Evolutionary conservation across 1,140 invertebrate genomes (phyloP), one percentile per base, ranked within the genome.

Genomic region (Pachyrhynchus sulphureomaculatus): DNA sequence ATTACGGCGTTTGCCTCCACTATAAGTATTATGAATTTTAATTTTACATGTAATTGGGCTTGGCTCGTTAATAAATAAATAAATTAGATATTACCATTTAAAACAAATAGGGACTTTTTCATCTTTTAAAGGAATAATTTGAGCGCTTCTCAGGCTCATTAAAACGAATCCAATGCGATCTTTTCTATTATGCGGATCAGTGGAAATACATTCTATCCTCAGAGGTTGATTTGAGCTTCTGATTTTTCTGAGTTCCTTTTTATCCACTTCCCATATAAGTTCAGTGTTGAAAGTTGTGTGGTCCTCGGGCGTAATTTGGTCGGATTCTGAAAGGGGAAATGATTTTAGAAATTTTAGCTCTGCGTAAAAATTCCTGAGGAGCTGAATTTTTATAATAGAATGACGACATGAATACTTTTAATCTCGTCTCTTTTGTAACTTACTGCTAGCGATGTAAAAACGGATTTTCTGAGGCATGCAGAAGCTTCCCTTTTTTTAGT

Each of bases 191-290:
- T 74, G 69, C 12, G 70, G 67, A 52, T 80, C 78, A 32, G 76
- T 59, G 26, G 71, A 70, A 61, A 76, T 77, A 68, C 80, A 82
- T 70, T 83, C 80, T 15, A 82, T 67, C 68, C 81, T 78, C 54
- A 82, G 65, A 12, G 78, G 77, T 2, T 74, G 71, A 69, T 81
- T 80, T 1, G 73, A 75, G 26, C 76, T 78, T 55, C 80, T 65
- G 69, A 82, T 77, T 74, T 79, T 80, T 64, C 79, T 67, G 9
- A 81, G 39, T 21, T 67, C 66, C 63, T 69, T 75, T 67, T 81
- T 81, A 47, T 80, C 77, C 0, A 73, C 72, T 65, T 82, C 79
- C 81, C 81, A 83, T 23, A 81, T 71, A 20, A 82, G 72, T 64
- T 81, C 78, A 1, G 76, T 78, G 17, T 70, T 72, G 62, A 73